These are phyloP conservation scores for Mustela nigripes DNA, from an alignment of 2,113 vertebrate species.

Conservation along the genomic window DNA sequence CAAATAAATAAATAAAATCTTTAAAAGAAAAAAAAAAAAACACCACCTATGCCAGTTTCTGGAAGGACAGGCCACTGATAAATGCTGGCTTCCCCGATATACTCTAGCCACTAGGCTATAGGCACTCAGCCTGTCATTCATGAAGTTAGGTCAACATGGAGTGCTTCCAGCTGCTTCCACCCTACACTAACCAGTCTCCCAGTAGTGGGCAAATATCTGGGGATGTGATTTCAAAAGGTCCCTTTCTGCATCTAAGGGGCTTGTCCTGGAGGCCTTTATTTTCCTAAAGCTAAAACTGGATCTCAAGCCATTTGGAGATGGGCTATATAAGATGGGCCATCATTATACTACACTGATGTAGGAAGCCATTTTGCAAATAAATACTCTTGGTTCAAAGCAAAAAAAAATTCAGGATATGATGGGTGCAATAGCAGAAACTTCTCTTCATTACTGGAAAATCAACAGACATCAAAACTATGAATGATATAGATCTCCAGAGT, in stretches of 20 bases:
- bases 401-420: not conserved
- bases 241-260: not conserved
- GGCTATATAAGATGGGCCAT: not conserved
- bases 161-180: not conserved
- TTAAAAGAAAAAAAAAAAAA: too few relatives aligned
- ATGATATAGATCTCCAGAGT: not conserved
- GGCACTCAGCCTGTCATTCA: not conserved
- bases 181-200: not conserved
- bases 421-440: not conserved
- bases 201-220: not conserved
- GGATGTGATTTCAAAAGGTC: not conserved
- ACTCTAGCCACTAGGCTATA: not conserved
- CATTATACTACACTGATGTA: not conserved
- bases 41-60: not conserved
- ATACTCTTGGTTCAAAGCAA: not conserved
- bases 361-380: conserved; percentile 1
- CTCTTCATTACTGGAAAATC: not conserved
- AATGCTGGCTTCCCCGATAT: not conserved
- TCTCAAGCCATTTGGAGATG: not conserved
- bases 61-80: not conserved
- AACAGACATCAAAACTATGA: not conserved
- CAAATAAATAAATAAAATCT: too few relatives aligned
- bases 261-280: not conserved
- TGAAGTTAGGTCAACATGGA: not conserved
- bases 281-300: not conserved